Evolutionary conservation across 2,113 vertebrate genomes (phyloP).

Genomic region (Platysteira castanea): DNA sequence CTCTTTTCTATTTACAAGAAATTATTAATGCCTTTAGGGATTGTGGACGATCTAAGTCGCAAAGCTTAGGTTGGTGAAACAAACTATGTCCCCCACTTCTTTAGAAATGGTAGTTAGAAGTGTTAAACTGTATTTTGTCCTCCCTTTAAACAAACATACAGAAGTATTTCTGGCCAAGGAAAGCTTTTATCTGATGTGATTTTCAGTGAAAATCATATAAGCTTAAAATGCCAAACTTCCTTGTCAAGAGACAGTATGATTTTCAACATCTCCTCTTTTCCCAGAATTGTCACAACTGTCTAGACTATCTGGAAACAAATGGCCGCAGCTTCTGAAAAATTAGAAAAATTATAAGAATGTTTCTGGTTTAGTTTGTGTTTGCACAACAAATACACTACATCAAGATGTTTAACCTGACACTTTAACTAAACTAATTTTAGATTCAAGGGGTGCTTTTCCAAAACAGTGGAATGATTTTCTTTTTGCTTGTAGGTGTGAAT

Average conservation of each 20-base stretch:
- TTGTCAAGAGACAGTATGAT: neutral
- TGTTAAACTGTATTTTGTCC: neutral
- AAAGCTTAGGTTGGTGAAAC: neutral
- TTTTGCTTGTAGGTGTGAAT: neutral
- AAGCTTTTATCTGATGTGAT: neutral
- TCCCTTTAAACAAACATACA: neutral
- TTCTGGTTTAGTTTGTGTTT: neutral
- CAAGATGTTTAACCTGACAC: neutral
- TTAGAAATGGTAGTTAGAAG: neutral
- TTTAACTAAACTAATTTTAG: neutral
- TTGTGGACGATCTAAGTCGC: rapidly evolving
- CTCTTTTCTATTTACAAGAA: neutral
- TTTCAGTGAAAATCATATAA: neutral
- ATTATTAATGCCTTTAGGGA: neutral
- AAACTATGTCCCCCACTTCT: neutral
- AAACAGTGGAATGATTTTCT: neutral
- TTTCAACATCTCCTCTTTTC: neutral
- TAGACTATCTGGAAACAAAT: neutral
- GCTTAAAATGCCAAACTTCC: neutral
- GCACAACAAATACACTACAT: neutral
- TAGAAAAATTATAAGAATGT: neutral
- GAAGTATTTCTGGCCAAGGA: neutral
- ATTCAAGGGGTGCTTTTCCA: neutral
- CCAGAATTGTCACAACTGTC: neutral
- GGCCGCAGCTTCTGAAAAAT: neutral